Percentiles rank a stretch among this genome's conserved stretches.
Evolutionary conservation across 2,113 vertebrate genomes (phyloP).

Genomic region (Megaceryle torquata): DNA sequence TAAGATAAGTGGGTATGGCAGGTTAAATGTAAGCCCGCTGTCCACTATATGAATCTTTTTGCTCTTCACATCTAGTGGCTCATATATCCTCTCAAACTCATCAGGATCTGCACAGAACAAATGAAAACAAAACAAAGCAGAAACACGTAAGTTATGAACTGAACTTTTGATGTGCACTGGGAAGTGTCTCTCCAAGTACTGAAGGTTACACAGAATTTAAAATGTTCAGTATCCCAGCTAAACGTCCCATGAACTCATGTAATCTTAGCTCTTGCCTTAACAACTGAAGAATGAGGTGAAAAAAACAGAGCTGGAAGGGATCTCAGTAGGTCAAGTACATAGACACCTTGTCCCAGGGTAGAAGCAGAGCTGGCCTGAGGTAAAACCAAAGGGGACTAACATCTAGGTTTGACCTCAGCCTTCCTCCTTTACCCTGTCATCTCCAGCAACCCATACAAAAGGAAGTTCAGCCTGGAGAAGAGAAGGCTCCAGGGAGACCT

Average conservation of each 20-base stretch:
- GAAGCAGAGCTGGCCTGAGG: not conserved
- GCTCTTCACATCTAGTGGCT: slow-evolving; percentile 96
- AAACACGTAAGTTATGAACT: not conserved
- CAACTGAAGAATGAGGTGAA: not conserved
- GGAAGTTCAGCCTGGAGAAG: not conserved
- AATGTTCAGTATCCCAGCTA: not conserved
- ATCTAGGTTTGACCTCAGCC: not conserved
- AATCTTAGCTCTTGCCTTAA: not conserved
- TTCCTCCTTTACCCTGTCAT: not conserved
- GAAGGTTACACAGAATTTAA: not conserved
- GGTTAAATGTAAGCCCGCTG: slow-evolving; percentile 95
- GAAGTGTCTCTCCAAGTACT: not conserved
- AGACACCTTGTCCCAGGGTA: not conserved
- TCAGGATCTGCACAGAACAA: slow-evolving; percentile 81
- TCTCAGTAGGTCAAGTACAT: not conserved
- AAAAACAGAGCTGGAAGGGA: not conserved
- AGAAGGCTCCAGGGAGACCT: not conserved
- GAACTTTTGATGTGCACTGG: not conserved
- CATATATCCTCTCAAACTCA: slow-evolving; percentile 95
- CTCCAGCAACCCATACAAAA: not conserved
- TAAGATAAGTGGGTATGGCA: slow-evolving; percentile 91
- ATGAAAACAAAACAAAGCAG: not conserved
- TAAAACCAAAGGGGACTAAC: accelerated
- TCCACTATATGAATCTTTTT: slow-evolving; percentile 98
- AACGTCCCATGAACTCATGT: not conserved